A percentile compares a stretch with the other conserved stretches of the same genome.
phyloP scores from a whole-genome alignment of 2,113 vertebrate species.

The Ovis aries region DNA sequence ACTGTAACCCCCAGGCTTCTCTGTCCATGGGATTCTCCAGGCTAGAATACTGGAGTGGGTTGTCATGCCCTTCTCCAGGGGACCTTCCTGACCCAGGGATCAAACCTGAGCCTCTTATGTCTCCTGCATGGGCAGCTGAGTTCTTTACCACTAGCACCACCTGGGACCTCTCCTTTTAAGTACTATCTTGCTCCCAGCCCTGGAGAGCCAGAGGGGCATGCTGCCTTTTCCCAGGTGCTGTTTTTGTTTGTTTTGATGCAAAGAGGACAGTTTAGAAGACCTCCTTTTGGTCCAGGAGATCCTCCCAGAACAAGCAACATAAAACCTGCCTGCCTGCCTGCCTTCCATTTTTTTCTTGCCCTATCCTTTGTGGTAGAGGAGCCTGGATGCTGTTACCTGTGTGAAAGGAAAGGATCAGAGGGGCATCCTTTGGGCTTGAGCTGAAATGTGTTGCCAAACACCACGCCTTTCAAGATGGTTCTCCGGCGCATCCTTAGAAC shows the following conservation, averaged over 20 bases:
- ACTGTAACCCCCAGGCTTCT: background rate
- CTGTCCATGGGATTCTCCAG: background rate
- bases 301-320: background rate
- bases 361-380: background rate
- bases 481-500: background rate
- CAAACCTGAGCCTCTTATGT: background rate
- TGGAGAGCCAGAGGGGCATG: background rate
- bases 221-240: background rate
- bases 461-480: background rate
- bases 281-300: background rate
- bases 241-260: constrained; percentile 23
- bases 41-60: background rate
- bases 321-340: background rate
- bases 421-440: background rate
- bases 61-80: background rate
- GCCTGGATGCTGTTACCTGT: background rate
- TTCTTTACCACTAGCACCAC: background rate
- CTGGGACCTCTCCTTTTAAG: constrained; percentile 32
- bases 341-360: background rate
- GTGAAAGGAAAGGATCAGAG: background rate
- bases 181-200: background rate
- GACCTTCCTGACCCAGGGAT: background rate
- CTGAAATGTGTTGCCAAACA: background rate
- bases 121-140: background rate
- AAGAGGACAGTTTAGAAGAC: background rate